Conservation (phyloP, 2,797 vertebrate genomes). For the Protonibea diacanthus region DNA sequence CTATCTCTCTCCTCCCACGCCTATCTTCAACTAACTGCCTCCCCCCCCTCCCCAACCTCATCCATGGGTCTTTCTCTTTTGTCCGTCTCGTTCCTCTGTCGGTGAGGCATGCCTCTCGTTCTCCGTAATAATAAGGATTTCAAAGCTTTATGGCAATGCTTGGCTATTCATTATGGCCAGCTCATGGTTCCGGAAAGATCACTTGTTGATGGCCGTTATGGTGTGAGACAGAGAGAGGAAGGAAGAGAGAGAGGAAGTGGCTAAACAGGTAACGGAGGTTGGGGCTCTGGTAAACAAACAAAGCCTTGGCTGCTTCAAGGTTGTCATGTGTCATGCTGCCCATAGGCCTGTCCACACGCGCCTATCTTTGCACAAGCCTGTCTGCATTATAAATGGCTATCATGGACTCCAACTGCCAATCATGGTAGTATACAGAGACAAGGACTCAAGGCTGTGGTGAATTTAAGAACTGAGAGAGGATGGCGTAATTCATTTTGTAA, state of each 20-base stretch:
- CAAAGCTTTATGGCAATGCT: constrained; percentile 44
- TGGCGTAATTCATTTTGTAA: background rate
- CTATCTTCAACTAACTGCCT: constrained; percentile 31
- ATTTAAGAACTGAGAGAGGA: background rate
- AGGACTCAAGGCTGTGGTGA: constrained; percentile 27
- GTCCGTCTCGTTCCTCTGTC: constrained; percentile 50
- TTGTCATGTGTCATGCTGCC: constrained; percentile 72
- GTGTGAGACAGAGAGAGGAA: constrained; percentile 21
- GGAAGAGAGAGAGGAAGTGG: background rate
- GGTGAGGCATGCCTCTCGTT: constrained; percentile 54
- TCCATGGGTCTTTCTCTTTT: constrained; percentile 32
- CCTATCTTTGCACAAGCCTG: constrained; percentile 61
- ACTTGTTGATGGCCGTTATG: constrained; percentile 60
- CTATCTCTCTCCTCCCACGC: constrained; percentile 34
- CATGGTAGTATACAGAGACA: constrained; percentile 35
- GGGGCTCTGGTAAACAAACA: constrained; percentile 55
- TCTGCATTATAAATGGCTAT: constrained; percentile 64
- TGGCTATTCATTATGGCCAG: constrained; percentile 44
- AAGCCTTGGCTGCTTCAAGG: constrained; percentile 70
- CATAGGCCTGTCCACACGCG: constrained; percentile 49
- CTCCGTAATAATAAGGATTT: constrained; percentile 67
- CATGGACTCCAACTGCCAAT: constrained; percentile 56
- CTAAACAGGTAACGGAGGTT: constrained; percentile 4
- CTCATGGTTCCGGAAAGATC: constrained; percentile 53
- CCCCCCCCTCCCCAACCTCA: constrained; percentile 8